Base-by-base conservation (phyloP, 2,113 vertebrate species). In the Sigmodon hispidus region DNA sequence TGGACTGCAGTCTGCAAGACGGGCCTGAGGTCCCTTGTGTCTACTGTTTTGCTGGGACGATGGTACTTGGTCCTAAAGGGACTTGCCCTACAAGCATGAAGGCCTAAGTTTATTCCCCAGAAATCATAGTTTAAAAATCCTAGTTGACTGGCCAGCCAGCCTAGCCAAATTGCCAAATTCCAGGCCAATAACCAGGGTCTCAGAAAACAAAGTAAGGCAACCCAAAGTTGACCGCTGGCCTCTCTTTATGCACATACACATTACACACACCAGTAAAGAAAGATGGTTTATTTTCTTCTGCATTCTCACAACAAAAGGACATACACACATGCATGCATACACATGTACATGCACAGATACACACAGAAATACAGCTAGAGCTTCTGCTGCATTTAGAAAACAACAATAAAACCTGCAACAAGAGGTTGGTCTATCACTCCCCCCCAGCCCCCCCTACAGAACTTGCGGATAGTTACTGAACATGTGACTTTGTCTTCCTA, bases 401-500 rank as follows among this genome's bases (percentile, higher is more conserved):
- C 48, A 43, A 59, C 75, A 48, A 52, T 16, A 70, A 87, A 90
- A 7, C 50, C 4, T 80, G 3, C 63, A 10, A 69, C 76, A 57
- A 94, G n/a, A 69, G 7, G 4, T 13, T 2, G 15, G 13, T 17
- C 43, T 57, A 26, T 40, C 70, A 50, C 48, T 10, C 50, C 89
- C 40, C 7, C 24, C 7, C n/a, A n/a, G n/a, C n/a, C n/a, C n/a
- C 43, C 34, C 29, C 21, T 45, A 50, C 19, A 57, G 19, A 91
- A 73, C 61, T 34, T 26, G 70, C 72, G 84, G 24, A 50, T 89
- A 94, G 80, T 61, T 65, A 11, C 50, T 48, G 73, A 52, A 83
- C 87, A 91, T 84, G 67, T 26, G 40, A 61, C 57, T 93, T 70
- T 21, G 22, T 84, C 94, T 76, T 96, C 63, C 83, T 89, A 73